Percentiles rank a stretch among this genome's conserved stretches.
Evolutionary conservation across 2,113 vertebrate genomes (phyloP).

Genomic region (Eudorcas thomsonii): DNA sequence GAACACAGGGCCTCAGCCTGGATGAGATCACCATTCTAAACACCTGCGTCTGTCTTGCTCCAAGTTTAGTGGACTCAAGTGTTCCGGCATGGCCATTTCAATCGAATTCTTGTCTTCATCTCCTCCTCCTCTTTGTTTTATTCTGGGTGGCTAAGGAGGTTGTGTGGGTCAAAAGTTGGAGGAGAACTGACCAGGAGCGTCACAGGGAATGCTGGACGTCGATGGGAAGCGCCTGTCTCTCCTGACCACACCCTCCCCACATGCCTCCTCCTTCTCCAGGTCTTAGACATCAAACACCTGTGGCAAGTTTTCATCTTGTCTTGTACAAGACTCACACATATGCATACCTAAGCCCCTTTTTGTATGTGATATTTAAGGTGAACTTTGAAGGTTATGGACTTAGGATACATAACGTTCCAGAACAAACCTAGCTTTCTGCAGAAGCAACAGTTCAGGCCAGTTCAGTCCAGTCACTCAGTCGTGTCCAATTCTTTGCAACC

Average conservation of each 20-base stretch:
- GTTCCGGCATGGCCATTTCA: not conserved
- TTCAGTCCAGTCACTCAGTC: not conserved
- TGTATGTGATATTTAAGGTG: not conserved
- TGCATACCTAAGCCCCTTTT: not conserved
- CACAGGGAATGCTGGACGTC: fast-evolving
- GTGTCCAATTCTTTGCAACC: fast-evolving
- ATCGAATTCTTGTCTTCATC: not conserved
- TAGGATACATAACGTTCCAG: not conserved
- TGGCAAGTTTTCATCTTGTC: not conserved
- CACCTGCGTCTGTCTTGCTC: not conserved
- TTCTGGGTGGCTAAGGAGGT: not conserved
- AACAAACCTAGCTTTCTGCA: not conserved
- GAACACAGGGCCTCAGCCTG: not conserved
- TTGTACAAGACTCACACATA: not conserved
- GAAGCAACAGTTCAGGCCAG: not conserved
- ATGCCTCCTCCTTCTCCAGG: not conserved
- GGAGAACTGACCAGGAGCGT: fast-evolving
- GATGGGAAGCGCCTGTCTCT: not conserved
- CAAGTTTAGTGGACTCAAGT: not conserved
- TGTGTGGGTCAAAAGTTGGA: not conserved
- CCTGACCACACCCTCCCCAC: not conserved
- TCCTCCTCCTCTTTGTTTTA: not conserved
- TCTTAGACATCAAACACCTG: not conserved
- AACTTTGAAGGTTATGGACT: not conserved
- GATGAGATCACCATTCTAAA: not conserved